These are phyloP conservation scores for Catharus minimus DNA, from an alignment of 2,113 vertebrate species.

Conservation along the genomic window DNA sequence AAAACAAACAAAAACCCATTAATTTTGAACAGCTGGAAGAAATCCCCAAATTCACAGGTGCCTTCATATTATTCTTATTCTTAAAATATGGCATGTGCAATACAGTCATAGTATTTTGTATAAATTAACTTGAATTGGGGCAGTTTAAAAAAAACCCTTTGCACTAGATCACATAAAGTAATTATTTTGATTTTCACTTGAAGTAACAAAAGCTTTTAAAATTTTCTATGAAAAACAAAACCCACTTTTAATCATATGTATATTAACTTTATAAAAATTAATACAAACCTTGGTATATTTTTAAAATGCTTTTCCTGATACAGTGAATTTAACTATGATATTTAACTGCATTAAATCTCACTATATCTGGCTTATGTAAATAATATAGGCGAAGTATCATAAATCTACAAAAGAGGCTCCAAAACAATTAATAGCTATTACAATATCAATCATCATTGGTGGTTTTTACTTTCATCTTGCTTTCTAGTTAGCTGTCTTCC, in stretches of 20 bases:
- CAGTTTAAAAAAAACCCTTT: background rate
- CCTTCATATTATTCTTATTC: background rate
- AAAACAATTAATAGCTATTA: slow-evolving; percentile 64
- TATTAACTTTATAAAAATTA: background rate
- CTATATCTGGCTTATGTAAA: slow-evolving; percentile 37
- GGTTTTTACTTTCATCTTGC: slow-evolving; percentile 77
- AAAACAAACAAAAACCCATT: background rate
- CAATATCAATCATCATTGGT: slow-evolving; percentile 72
- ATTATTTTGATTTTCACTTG: slow-evolving; percentile 4
- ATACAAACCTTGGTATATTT: background rate
- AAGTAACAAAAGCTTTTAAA: background rate
- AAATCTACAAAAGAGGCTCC: slow-evolving; percentile 70
- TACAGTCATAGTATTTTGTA: background rate
- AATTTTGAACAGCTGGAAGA: background rate
- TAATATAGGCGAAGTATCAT: slow-evolving; percentile 55
- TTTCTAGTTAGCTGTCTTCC: slow-evolving; percentile 80
- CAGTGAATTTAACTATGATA: background rate
- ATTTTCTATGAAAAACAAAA: background rate
- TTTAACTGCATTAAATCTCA: slow-evolving; percentile 24
- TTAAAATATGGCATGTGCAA: background rate
- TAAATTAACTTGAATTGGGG: background rate
- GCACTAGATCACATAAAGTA: slow-evolving; percentile 6
- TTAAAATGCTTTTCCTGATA: slow-evolving; percentile 1
- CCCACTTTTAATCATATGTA: background rate
- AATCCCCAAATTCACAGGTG: background rate